These are phyloP conservation scores for Hypsibius dujardini DNA, from an alignment of 1,140 invertebrate species.

Conservation along the genomic window DNA sequence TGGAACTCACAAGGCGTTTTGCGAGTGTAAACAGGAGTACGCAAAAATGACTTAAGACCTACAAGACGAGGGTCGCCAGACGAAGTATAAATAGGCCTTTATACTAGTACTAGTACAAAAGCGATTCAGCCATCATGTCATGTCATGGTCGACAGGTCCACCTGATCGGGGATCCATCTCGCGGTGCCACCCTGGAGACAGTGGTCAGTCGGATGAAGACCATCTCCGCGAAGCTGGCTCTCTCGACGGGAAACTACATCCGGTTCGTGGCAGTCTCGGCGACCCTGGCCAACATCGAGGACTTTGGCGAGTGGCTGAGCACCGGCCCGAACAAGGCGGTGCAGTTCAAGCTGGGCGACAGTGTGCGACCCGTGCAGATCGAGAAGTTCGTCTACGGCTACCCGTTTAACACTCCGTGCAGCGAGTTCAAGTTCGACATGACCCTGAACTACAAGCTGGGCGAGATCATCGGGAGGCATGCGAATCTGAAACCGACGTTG, in stretches of 20 bases:
- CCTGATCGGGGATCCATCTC: too few relatives aligned
- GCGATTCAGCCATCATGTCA: too few relatives aligned
- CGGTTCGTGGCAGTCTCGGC: constrained; percentile 59
- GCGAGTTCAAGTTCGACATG: constrained; percentile 56
- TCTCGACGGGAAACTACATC: constrained; percentile 27
- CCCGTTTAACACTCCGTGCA: constrained; percentile 34
- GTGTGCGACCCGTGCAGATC: constrained; percentile 50
- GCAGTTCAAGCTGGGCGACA: constrained; percentile 44
- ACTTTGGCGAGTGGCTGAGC: constrained; percentile 51
- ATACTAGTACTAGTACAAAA: too few relatives aligned
- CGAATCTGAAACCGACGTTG: constrained; percentile 51
- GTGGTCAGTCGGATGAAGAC: constrained; percentile 58
- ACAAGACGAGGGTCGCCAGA: too few relatives aligned
- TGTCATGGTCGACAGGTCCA: too few relatives aligned
- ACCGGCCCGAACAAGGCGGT: neutral
- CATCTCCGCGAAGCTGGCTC: constrained; percentile 27
- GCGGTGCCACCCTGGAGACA: constrained; percentile 51
- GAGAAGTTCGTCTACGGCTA: constrained; percentile 53
- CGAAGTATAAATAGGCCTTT: too few relatives aligned
- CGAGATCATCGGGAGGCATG: constrained; percentile 48
- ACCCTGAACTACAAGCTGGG: constrained; percentile 52
- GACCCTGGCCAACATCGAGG: constrained; percentile 55
- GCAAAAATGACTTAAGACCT: too few relatives aligned
- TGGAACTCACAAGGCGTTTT: too few relatives aligned
- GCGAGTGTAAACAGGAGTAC: too few relatives aligned